Evolutionary conservation across 2,888 invertebrate genomes (phyloP), one percentile per base, ranked within the genome.

Genomic region (Lycia hirtaria): DNA sequence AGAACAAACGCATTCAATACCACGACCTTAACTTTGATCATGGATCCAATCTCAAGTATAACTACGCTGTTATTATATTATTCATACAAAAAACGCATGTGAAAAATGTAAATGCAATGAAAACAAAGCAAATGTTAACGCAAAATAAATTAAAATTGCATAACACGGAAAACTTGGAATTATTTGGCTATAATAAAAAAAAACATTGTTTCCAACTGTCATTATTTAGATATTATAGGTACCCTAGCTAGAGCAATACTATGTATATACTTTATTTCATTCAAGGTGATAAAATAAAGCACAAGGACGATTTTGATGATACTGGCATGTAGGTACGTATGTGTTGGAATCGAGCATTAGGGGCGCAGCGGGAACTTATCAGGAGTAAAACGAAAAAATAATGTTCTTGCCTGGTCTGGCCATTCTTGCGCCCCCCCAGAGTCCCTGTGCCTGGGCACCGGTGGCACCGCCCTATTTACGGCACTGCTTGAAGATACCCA

Each of bases 21-120:
- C 15, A n/a, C 26, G 41, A 15, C 41, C 41, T 41, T 41, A 41
- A 41, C 41, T 41, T 28, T 41, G 41, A 41, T 17, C 41, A 41
- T 41, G 41, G 28, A 41, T 15, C 10, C 14, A 14, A 9, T n/a
- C n/a, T n/a, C 15, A 17, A 41, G 15, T 28, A 41, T 15, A 40
- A 7, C 2, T 15, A 15, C 4, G 9, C 4, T 9, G 5, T 26
- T 15, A 17, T 7, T 14, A 14, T 35, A 37, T 49, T 32, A 37
- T 41, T 35, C n/a, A 10, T 20, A 14, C 24, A 24, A 33, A n/a
- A 24, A 32, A 40, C 19, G 38, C 45, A 41, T 40, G 17, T 54
- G 38, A n/a, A 35, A 14, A 10, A 35, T 40, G 10, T 15, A 33
- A 43, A 52, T 43, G 32, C 43, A 41, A 24, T 51, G 5, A 14